Percentiles rank a stretch among this genome's conserved stretches.
Evolutionary conservation across 2,113 vertebrate species (phyloP).

Genomic region (Cryptomyrus ogoouensis): DNA sequence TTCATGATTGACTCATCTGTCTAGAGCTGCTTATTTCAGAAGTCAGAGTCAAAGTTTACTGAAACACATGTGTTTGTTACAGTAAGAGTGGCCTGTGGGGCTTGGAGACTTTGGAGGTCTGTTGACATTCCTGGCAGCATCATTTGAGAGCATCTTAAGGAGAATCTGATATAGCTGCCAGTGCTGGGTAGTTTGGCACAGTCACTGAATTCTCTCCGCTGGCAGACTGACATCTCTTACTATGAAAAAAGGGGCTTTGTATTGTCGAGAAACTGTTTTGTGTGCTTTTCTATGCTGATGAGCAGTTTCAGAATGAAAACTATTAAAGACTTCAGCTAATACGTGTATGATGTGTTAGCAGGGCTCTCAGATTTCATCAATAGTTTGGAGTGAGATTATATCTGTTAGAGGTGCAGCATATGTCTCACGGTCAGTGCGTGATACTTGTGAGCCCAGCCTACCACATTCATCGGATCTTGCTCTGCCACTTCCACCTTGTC

Average conservation of each 20-base stretch:
- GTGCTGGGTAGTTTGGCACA: neutral
- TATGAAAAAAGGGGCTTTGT: neutral
- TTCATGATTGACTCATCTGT: neutral
- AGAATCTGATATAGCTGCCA: neutral
- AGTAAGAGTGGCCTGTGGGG: neutral
- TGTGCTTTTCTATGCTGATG: neutral
- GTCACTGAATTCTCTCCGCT: neutral
- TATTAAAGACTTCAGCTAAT: neutral
- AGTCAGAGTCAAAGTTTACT: neutral
- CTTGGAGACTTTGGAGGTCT: neutral
- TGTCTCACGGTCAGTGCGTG: neutral
- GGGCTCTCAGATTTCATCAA: neutral
- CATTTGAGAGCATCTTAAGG: neutral
- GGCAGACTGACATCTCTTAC: neutral
- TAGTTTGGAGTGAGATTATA: neutral
- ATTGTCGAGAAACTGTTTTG: neutral
- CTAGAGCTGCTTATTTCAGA: neutral
- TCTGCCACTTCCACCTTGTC: neutral
- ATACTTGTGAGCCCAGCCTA: neutral
- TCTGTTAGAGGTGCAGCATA: neutral
- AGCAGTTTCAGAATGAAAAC: neutral
- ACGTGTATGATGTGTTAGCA: neutral
- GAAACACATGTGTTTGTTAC: neutral
- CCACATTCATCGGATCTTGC: neutral
- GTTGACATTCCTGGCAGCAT: neutral